phyloP scores from a whole-genome alignment of 2,797 vertebrate genomes.

The Phrynocephalus forsythii region DNA sequence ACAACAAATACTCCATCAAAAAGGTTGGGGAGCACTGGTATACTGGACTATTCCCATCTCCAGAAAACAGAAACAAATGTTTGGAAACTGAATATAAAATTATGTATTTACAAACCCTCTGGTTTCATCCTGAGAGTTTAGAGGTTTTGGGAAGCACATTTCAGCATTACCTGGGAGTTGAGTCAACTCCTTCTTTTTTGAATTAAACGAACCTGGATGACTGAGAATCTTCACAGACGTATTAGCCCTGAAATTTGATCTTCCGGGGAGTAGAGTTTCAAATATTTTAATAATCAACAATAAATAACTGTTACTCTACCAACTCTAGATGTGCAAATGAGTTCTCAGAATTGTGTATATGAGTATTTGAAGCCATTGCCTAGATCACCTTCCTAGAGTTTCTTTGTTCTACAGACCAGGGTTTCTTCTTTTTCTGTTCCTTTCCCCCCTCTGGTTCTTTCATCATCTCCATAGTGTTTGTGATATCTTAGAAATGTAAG shows the following conservation, averaged over 20 bases:
- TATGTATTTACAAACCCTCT: not conserved
- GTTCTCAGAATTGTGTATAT: not conserved
- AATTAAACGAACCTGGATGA: too few species aligned
- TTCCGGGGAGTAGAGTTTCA: not conserved
- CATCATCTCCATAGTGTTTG: not conserved
- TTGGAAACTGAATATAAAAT: not conserved
- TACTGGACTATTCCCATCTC: not conserved
- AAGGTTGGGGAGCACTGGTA: too few species aligned
- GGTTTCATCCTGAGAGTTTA: not conserved
- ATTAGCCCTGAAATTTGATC: not conserved
- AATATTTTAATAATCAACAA: not conserved
- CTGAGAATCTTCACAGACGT: too few species aligned
- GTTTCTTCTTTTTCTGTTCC: too few species aligned
- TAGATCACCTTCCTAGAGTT: slow-evolving; percentile 21
- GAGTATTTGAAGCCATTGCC: not conserved
- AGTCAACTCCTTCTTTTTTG: too few species aligned
- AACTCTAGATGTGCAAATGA: not conserved
- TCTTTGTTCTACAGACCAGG: slow-evolving; percentile 29
- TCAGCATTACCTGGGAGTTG: not conserved
- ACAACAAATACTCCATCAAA: too few species aligned
- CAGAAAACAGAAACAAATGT: not conserved
- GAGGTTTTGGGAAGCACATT: not conserved
- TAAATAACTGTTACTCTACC: not conserved
- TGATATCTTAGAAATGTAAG: not conserved
- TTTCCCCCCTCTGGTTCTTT: not conserved